Percentiles rank a stretch among this genome's conserved stretches.
phyloP scores from a whole-genome alignment of 1,140 invertebrate species.

The Tetragnatha versicolor region DNA sequence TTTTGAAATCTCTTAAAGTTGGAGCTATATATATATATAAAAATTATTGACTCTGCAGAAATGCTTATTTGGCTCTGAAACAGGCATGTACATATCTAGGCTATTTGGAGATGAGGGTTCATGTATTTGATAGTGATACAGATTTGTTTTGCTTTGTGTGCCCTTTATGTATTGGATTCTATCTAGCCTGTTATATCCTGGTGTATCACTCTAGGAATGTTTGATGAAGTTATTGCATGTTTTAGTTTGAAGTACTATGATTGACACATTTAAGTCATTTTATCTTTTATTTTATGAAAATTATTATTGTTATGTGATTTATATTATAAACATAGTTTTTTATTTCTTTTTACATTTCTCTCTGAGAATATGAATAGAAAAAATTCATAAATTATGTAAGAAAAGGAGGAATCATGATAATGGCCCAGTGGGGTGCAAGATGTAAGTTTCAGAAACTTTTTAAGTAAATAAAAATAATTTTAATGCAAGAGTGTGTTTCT shows the following conservation, averaged over 20 bases:
- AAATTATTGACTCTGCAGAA: slow-evolving; percentile 36
- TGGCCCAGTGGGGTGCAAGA: slow-evolving; percentile 1
- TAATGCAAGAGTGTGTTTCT: slow-evolving; percentile 19
- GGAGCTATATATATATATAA: slow-evolving; percentile 42
- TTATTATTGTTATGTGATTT: slow-evolving; percentile 50
- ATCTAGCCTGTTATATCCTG: slow-evolving; percentile 43
- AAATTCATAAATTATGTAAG: slow-evolving; percentile 51
- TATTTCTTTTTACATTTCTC: slow-evolving; percentile 49
- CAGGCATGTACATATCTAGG: slow-evolving; percentile 35
- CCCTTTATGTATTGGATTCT: slow-evolving; percentile 19
- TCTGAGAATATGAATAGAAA: slow-evolving; percentile 45
- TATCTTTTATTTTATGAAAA: slow-evolving; percentile 43
- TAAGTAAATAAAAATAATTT: slow-evolving; percentile 55
- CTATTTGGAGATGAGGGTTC: slow-evolving; percentile 34
- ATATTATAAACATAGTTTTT: slow-evolving; percentile 35
- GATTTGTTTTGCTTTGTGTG: slow-evolving; percentile 35
- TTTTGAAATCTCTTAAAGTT: background rate
- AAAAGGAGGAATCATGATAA: slow-evolving; percentile 25
- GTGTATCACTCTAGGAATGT: slow-evolving; percentile 44
- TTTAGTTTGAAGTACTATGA: slow-evolving; percentile 17
- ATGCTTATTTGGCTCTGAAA: slow-evolving; percentile 27
- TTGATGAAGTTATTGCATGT: slow-evolving; percentile 33
- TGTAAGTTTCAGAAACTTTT: slow-evolving; percentile 51
- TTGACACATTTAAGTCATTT: slow-evolving; percentile 45
- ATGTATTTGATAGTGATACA: slow-evolving; percentile 24